A percentile compares a stretch with the other conserved stretches of the same genome.
Evolutionary conservation across 2,888 invertebrate genomes (phyloP).

Genomic region (Volucella inanis): DNA sequence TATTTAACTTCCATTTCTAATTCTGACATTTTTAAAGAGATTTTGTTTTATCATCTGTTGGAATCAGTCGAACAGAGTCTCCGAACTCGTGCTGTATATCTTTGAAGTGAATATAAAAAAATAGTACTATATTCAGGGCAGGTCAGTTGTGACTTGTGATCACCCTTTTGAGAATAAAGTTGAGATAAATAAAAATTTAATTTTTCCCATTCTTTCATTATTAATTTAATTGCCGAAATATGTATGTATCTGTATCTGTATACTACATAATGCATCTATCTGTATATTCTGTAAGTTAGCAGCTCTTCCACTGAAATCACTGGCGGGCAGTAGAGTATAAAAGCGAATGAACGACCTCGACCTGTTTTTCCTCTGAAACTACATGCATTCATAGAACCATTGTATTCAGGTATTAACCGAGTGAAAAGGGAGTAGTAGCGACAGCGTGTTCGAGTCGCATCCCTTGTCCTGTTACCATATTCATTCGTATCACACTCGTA

Average conservation of each 20-base stretch:
- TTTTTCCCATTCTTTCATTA: too few relatives aligned
- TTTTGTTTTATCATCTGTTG: too few relatives aligned
- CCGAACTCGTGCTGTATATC: too few relatives aligned
- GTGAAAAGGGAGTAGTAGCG: not conserved
- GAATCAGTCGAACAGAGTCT: too few relatives aligned
- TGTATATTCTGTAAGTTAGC: slow-evolving; percentile 18
- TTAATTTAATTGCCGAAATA: too few relatives aligned
- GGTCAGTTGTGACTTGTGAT: too few relatives aligned
- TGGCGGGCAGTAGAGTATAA: slow-evolving; percentile 55
- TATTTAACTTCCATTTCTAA: too few relatives aligned
- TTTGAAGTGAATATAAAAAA: too few relatives aligned
- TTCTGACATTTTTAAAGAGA: too few relatives aligned
- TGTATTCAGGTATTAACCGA: slow-evolving; percentile 53
- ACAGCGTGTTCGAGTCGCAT: slow-evolving; percentile 48
- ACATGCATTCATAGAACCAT: slow-evolving; percentile 56
- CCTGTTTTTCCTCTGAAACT: slow-evolving; percentile 74
- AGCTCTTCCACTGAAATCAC: slow-evolving; percentile 55
- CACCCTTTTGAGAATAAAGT: too few relatives aligned
- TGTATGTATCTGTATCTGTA: not conserved
- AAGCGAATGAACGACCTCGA: slow-evolving; percentile 77
- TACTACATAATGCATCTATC: not conserved
- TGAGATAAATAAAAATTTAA: too few relatives aligned
- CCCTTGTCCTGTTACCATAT: slow-evolving; percentile 59
- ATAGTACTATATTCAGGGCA: too few relatives aligned
- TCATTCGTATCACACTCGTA: slow-evolving; percentile 52